Base-by-base conservation (phyloP, 2,888 invertebrate species). In the Heterodera filipjevi region DNA sequence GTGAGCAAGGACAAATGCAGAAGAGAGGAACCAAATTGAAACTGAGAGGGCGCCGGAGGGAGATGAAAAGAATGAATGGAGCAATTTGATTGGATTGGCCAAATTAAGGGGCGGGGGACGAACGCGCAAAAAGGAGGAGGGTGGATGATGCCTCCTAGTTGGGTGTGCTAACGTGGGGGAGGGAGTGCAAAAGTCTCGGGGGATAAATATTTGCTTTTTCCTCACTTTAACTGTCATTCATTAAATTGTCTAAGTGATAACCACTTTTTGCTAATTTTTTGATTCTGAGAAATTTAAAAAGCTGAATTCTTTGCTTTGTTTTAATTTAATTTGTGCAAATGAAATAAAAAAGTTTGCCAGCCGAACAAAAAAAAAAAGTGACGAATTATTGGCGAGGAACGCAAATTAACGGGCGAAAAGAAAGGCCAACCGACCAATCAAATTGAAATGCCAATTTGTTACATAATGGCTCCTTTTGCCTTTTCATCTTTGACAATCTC, bases 1-100 rank as follows among this genome's bases (percentile, higher is more conserved):
- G 8, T 44, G 44, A 44, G 44, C 5, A 44, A 44, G 44, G 44
- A 12, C 53, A 53, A 53, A 53, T 22, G 22, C 22, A 16, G 53
- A n/a, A n/a, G n/a, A n/a, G 22, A 53, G 19, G 19, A 16, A 53
- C 44, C 5, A 53, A 22, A 22, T 14, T 16, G 22, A 16, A 19
- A 53, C 16, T 19, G 59, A 59, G 14, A 49, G 46, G 46, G 16
- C 16, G 19, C 2, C 16, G 10, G 46, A 49, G 46, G 10, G 46
- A 14, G 46, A 19, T 27, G 53, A 27, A 27, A 27, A 59, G 59
- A 27, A 59, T 59, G 59, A 27, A 59, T 59, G 59, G 59, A 59
- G 22, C 16, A 22, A 53, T 59, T 59, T 59, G 68, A 68, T 68
- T 68, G 68, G 35, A 68, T 68, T 68, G 68, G 68, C 68, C 68